phyloP scores from a whole-genome alignment of 2,797 vertebrate genomes.

The Fundulus diaphanus region DNA sequence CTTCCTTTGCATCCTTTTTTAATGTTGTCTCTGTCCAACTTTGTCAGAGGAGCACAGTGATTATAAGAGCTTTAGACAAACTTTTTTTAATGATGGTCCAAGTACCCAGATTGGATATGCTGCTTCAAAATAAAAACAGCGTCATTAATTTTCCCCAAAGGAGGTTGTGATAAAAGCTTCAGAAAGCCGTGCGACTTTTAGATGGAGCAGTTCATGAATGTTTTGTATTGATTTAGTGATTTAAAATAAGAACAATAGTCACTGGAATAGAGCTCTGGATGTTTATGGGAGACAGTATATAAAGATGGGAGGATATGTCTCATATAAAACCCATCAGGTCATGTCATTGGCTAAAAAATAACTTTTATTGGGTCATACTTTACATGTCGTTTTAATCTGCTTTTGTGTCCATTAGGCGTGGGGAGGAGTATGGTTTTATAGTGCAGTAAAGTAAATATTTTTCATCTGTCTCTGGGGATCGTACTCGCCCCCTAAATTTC shows the following conservation, averaged over 20 bases:
- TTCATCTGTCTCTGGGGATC: not conserved
- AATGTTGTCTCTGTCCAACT: constrained; percentile 6
- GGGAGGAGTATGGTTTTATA: not conserved
- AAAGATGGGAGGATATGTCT: constrained; percentile 6
- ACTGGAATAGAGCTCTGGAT: constrained; percentile 7
- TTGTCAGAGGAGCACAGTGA: not conserved
- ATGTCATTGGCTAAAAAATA: not conserved
- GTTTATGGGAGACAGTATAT: constrained; percentile 6
- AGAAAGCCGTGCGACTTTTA: constrained; percentile 30
- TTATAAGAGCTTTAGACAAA: constrained; percentile 14
- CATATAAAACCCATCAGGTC: not conserved
- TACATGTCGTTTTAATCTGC: not conserved
- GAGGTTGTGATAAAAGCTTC: constrained; percentile 1
- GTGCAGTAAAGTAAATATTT: not conserved
- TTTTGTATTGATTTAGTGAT: not conserved
- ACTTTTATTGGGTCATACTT: constrained; percentile 3
- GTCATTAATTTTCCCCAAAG: not conserved
- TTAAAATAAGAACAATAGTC: constrained; percentile 35
- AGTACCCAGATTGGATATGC: constrained; percentile 27
- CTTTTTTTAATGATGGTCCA: constrained; percentile 8
- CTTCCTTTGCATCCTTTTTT: constrained; percentile 2
- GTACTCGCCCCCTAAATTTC: not conserved
- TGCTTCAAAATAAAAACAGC: constrained; percentile 7
- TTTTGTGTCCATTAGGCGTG: not conserved
- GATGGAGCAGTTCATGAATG: constrained; percentile 44